phyloP scores from a whole-genome alignment of 2,113 vertebrate genomes.

The Sinocyclocheilus anophthalmus region DNA sequence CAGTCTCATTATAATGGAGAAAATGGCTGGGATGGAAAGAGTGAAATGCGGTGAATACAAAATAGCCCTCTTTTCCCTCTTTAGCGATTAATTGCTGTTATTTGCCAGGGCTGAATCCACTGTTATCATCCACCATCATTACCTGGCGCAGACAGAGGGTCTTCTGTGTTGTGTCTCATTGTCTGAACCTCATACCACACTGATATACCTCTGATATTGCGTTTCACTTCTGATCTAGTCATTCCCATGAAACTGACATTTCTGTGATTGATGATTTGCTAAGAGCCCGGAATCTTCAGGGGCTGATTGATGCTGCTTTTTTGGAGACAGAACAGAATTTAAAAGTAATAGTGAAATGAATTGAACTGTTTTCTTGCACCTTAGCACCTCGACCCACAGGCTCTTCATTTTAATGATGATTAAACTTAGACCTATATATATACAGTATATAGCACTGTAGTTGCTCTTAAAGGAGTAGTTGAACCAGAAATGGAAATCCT shows the following conservation, averaged over 20 bases:
- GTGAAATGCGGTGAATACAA: constrained; percentile 38
- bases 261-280: constrained; percentile 43
- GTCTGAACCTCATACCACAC: constrained; percentile 62
- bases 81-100: constrained; percentile 71
- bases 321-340: not conserved
- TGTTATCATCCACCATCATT: constrained; percentile 66
- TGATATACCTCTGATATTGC: constrained; percentile 70
- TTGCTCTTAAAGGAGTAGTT: not conserved
- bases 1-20: constrained; percentile 3
- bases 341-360: not conserved
- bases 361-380: not conserved
- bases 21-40: not conserved
- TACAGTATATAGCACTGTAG: not conserved
- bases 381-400: not conserved
- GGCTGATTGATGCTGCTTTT: constrained; percentile 20
- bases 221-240: constrained; percentile 74
- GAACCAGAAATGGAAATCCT: not conserved
- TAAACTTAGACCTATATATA: not conserved
- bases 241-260: constrained; percentile 58
- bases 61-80: constrained; percentile 47
- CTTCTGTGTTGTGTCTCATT: constrained; percentile 68
- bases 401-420: not conserved
- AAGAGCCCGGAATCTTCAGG: not conserved
- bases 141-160: constrained; percentile 56
- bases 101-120: constrained; percentile 65